phyloP scores from a whole-genome alignment of 2,113 vertebrate species.

The Riparia riparia region DNA sequence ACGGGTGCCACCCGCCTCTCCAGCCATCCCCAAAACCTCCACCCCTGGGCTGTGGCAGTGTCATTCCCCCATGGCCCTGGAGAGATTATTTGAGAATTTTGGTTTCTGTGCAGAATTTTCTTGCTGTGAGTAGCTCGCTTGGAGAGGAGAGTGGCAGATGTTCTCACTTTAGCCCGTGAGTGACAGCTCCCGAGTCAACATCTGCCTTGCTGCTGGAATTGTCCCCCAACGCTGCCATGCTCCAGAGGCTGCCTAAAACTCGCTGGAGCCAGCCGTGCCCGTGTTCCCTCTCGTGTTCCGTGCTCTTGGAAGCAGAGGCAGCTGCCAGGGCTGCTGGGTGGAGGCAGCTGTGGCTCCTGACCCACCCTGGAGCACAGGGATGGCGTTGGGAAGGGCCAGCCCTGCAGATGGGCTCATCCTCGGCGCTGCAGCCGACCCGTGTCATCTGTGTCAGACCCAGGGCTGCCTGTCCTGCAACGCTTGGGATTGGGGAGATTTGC shows the following conservation, averaged over 20 bases:
- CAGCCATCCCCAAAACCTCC: background rate
- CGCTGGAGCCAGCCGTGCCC: background rate
- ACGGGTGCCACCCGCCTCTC: rapidly evolving
- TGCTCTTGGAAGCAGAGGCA: background rate
- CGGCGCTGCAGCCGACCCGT: rapidly evolving
- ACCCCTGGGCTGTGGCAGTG: rapidly evolving
- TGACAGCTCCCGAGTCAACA: background rate
- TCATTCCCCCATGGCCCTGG: rapidly evolving
- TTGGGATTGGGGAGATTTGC: background rate
- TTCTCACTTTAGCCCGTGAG: background rate
- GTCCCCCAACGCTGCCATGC: background rate
- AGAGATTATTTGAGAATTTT: background rate
- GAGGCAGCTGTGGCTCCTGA: background rate
- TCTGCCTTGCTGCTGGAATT: background rate
- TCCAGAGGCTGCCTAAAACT: rapidly evolving
- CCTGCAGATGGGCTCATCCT: rapidly evolving
- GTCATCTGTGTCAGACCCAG: background rate
- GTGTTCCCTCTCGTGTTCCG: rapidly evolving
- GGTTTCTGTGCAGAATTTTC: background rate
- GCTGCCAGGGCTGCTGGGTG: background rate
- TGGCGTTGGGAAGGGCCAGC: rapidly evolving
- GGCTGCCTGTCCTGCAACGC: rapidly evolving
- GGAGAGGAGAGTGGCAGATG: background rate
- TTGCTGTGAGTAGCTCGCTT: rapidly evolving
- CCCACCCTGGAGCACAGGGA: rapidly evolving